A percentile compares a stretch with the other conserved stretches of the same genome.
phyloP scores from a whole-genome alignment of 2,113 vertebrate species.

The Bucco capensis region DNA sequence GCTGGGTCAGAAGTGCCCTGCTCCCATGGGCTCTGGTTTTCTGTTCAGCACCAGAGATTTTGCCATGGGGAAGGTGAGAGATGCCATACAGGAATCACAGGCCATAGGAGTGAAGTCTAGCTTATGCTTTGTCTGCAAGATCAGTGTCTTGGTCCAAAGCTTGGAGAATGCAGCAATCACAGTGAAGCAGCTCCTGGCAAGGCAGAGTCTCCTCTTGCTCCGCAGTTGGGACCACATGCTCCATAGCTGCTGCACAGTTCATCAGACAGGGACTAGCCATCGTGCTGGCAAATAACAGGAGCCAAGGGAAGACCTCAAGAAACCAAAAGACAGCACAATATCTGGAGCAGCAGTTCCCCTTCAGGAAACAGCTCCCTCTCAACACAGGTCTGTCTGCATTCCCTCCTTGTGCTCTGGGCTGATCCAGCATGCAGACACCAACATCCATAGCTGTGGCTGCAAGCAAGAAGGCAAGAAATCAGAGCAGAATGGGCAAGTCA shows the following conservation, averaged over 20 bases:
- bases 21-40: not conserved
- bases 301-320: not conserved
- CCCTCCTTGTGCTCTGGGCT: not conserved
- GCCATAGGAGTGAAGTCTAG: constrained; percentile 40
- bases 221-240: not conserved
- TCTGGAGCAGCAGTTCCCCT: constrained; percentile 82
- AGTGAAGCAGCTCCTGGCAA: not conserved
- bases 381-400: not conserved
- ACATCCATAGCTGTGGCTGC: constrained; percentile 68
- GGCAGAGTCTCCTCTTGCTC: not conserved
- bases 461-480: not conserved
- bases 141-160: not conserved
- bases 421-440: not conserved
- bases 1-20: not conserved
- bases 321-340: not conserved
- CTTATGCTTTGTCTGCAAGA: constrained; percentile 45
- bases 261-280: not conserved
- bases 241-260: not conserved
- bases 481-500: not conserved
- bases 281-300: accelerated
- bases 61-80: not conserved
- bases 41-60: not conserved
- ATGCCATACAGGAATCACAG: not conserved
- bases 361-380: constrained; percentile 72
- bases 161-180: not conserved